Base-by-base conservation (phyloP, 2,888 invertebrate genomes). In the Notocelia uddmanniana region DNA sequence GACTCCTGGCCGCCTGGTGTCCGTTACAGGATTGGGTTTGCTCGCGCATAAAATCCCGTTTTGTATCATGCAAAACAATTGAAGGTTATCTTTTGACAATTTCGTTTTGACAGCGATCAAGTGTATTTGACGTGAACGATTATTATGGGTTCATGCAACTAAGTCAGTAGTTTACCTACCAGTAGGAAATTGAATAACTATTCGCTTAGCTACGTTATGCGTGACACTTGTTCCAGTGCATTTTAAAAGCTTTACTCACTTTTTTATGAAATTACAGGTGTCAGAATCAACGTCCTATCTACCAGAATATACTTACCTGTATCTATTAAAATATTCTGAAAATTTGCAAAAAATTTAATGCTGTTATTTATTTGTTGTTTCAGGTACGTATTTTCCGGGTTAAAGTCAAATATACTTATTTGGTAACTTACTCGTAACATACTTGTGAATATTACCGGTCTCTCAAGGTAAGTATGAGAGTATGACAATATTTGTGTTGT, bases 1-100 rank as follows among this genome's bases (percentile, higher is more conserved):
- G 80, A 80, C 85, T 87, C 81, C 86, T 88, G 86, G 76, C 79
- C 79, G 83, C 86, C 88, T 88, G 85, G 86, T 89, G 82, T 82
- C 79, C 76, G 76, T 80, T 70, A 75, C 78, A 76, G 74, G 77
- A 80, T 66, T 37, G 63, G 55, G 68, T 41, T 63, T 64, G 76
- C 74, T 77, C 77, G 71, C 48, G 68, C 71, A 68, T 72, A 31
- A 67, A 72, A 72, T 67, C 67, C 62, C 18, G 60, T 70, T 64
- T 50, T 23, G 23, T 63, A 58, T 19, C 52, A 41, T 60, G 37
- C 31, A 69, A 60, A n/a, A 54, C 52, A 67, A 52, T 58, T 15
- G 48, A 57, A 31, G 5, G 31, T 6, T 60, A 41, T 19, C 13
- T n/a, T 60, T 50, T 59, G 37, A 48, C 69, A 58, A 26, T 58